A percentile compares a stretch with the other conserved stretches of the same genome.
These are phyloP conservation scores for Bergia puertoricense DNA, from an alignment of 92 coral and sea anemone species.

Conservation along the genomic window DNA sequence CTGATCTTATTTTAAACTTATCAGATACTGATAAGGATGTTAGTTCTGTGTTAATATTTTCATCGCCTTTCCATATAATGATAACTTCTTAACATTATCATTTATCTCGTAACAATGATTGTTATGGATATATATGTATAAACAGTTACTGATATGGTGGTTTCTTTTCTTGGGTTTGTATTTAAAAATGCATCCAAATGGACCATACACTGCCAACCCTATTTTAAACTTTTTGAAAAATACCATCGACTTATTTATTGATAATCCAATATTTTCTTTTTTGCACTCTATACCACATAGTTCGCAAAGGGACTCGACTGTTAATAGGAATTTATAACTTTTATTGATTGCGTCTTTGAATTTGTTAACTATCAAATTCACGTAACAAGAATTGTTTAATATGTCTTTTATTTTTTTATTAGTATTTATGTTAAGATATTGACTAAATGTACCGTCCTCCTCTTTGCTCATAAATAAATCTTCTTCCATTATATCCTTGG, in stretches of 20 bases:
- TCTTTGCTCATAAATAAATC: conserved; percentile 19
- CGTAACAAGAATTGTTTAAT: not conserved
- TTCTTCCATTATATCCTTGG: too few species aligned
- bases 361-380: not conserved
- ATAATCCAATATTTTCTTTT: conserved; percentile 9
- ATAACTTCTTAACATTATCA: not conserved
- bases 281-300: conserved; percentile 18
- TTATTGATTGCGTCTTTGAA: not conserved
- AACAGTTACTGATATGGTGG: not conserved
- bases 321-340: conserved; percentile 17
- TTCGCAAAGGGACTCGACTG: conserved; percentile 13
- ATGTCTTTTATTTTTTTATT: not conserved
- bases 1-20: conserved; percentile 6
- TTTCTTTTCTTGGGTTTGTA: conserved; percentile 14
- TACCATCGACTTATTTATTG: conserved; percentile 12
- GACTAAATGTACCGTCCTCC: conserved; percentile 7
- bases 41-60: not conserved
- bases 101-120: conserved; percentile 9
- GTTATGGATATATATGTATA: not conserved
- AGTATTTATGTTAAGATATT: conserved; percentile 13
- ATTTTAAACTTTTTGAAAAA: conserved; percentile 19
- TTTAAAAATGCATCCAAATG: conserved; percentile 21
- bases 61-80: not conserved
- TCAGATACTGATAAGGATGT: not conserved
- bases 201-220: conserved; percentile 29